phyloP scores from a whole-genome alignment of 2,113 vertebrate genomes.

The Dunckerocampus dactyliophorus region DNA sequence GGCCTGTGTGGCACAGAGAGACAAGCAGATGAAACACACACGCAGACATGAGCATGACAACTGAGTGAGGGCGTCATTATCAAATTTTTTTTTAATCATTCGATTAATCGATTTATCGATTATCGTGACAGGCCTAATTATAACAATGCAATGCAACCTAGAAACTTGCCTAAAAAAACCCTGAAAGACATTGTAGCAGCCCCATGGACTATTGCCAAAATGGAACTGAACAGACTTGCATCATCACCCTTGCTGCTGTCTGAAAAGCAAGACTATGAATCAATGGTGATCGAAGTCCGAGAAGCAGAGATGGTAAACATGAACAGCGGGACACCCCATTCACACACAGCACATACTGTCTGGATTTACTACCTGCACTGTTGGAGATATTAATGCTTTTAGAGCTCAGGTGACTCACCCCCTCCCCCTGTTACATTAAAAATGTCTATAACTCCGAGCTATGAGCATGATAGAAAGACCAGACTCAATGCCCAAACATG shows the following conservation, averaged over 20 bases:
- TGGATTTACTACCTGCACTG: conserved; percentile 19
- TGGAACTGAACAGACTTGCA: conserved; percentile 6
- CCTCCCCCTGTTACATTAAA: neutral
- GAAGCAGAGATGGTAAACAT: conserved; percentile 12
- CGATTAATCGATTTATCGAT: too few species aligned
- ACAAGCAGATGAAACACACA: too few species aligned
- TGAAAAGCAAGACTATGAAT: conserved; percentile 13
- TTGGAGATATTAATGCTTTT: conserved; percentile 4
- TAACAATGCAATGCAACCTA: too few species aligned
- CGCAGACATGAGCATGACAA: too few species aligned
- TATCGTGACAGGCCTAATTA: too few species aligned
- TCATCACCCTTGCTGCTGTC: conserved; percentile 1
- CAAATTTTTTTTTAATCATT: too few species aligned
- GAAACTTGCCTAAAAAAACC: conserved; percentile 19
- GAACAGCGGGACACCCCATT: conserved; percentile 6
- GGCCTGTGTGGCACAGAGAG: too few species aligned
- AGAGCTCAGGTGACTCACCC: neutral
- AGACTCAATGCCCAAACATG: too few species aligned
- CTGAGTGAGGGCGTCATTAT: too few species aligned
- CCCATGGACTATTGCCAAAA: conserved; percentile 11
- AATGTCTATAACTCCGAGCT: too few species aligned
- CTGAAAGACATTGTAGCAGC: conserved; percentile 8
- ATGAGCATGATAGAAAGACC: too few species aligned
- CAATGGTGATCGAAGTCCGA: conserved; percentile 16
- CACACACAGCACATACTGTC: conserved; percentile 7